Evolutionary conservation across 1,140 invertebrate genomes (phyloP).

Genomic region (Brachionus rubens): DNA sequence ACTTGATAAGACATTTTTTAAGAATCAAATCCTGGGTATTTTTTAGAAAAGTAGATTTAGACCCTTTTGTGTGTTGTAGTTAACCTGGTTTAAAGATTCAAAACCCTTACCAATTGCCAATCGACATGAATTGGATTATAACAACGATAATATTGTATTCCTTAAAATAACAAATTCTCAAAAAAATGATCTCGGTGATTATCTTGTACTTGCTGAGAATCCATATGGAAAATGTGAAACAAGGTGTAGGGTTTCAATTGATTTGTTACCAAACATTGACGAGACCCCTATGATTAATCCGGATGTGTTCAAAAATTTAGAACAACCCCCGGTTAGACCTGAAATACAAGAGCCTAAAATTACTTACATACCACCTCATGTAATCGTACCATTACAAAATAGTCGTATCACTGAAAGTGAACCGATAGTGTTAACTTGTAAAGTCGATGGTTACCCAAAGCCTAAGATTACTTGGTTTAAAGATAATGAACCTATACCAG

Average conservation of each 20-base stretch:
- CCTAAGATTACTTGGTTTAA: constrained; percentile 35
- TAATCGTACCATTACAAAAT: constrained; percentile 23
- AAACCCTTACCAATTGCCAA: constrained; percentile 21
- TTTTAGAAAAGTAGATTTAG: not conserved
- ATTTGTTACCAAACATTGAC: constrained; percentile 34
- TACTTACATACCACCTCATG: constrained; percentile 33
- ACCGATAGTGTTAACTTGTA: constrained; percentile 4
- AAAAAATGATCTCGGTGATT: constrained; percentile 38
- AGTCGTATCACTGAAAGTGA: constrained; percentile 9
- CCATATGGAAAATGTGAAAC: constrained; percentile 1
- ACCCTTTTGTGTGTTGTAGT: not conserved
- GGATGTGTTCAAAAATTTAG: constrained; percentile 33
- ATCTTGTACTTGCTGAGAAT: constrained; percentile 20
- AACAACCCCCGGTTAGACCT: not conserved
- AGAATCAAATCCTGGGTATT: no score
- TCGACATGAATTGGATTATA: constrained; percentile 17
- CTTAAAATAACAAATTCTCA: constrained; percentile 12
- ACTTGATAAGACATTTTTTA: no score
- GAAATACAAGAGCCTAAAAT: not conserved
- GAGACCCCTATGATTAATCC: constrained; percentile 46
- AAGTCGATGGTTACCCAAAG: constrained; percentile 46
- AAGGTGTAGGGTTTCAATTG: constrained; percentile 11
- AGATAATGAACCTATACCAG: constrained; percentile 29
- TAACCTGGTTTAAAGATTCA: constrained; percentile 44
- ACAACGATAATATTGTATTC: not conserved